Evolutionary conservation across 2,113 vertebrate genomes (phyloP).

Genomic region (Rhynchopsitta pachyrhyncha): DNA sequence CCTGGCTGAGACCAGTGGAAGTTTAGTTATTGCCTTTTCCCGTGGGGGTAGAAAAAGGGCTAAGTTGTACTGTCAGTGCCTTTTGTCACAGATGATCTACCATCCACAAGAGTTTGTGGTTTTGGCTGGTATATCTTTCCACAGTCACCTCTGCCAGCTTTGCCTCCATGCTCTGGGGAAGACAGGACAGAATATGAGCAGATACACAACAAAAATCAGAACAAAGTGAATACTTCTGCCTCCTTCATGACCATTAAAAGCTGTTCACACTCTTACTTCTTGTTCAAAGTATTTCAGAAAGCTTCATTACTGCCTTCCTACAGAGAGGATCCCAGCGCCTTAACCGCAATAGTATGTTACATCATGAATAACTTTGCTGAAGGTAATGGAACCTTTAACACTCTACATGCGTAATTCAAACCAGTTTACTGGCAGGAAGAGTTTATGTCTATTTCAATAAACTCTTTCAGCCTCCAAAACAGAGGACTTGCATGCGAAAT

Average conservation of each 20-base stretch:
- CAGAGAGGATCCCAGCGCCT: neutral
- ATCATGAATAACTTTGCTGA: neutral
- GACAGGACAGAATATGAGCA: neutral
- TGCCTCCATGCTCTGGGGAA: neutral
- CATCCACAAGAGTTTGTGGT: neutral
- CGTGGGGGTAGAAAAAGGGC: neutral
- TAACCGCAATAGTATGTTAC: neutral
- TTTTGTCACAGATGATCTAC: neutral
- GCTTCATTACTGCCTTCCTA: neutral
- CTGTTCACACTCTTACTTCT: neutral
- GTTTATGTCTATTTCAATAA: neutral
- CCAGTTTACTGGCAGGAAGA: neutral
- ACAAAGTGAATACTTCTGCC: neutral
- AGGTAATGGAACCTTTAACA: neutral
- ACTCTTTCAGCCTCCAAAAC: neutral
- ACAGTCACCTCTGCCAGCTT: neutral
- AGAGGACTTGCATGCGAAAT: neutral
- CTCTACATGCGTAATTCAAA: neutral
- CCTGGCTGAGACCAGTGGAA: neutral
- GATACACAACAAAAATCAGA: neutral
- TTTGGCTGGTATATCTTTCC: neutral
- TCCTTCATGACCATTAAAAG: neutral
- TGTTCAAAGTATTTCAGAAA: neutral
- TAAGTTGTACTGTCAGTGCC: neutral
- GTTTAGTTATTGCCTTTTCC: neutral